Evolutionary conservation across 2,888 invertebrate species (phyloP).

Genomic region (Orthonychiurus folsomi): DNA sequence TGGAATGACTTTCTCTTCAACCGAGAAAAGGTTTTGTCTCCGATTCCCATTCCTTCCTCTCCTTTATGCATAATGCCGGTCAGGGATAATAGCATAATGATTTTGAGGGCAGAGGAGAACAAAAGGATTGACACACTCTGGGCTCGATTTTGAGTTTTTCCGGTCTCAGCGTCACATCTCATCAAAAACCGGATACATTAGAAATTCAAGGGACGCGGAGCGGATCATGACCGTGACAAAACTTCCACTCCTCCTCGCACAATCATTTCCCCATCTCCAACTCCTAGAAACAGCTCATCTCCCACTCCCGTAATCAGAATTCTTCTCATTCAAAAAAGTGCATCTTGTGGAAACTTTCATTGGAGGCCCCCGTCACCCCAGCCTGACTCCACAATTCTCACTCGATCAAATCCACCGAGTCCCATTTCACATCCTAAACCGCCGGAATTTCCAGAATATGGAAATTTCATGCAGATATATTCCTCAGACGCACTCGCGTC

Average conservation of each 20-base stretch:
- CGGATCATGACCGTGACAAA: conserved; percentile 6
- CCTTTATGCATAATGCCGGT: too few relatives aligned
- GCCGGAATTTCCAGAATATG: too few relatives aligned
- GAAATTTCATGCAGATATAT: too few relatives aligned
- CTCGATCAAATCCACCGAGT: too few relatives aligned
- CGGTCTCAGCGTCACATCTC: conserved; percentile 35
- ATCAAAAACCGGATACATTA: conserved; percentile 35
- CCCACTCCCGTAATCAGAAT: neutral
- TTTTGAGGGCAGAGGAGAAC: neutral
- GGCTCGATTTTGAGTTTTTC: conserved; percentile 10
- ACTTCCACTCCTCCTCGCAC: neutral
- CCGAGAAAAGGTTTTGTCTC: too few relatives aligned
- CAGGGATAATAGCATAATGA: neutral
- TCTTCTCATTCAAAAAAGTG: conserved; percentile 14
- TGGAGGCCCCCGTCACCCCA: too few relatives aligned
- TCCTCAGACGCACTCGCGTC: too few relatives aligned
- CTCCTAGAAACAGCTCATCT: neutral
- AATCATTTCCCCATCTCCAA: neutral
- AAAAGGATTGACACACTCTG: conserved; percentile 6
- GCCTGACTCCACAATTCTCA: too few relatives aligned
- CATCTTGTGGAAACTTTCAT: conserved; percentile 15
- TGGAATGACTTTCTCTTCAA: neutral
- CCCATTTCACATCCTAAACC: too few relatives aligned
- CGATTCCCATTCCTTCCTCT: too few relatives aligned
- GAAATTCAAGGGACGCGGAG: conserved; percentile 2